Evolutionary conservation across 2,797 vertebrate species (phyloP).

Genomic region (Tokudaia muenninki): DNA sequence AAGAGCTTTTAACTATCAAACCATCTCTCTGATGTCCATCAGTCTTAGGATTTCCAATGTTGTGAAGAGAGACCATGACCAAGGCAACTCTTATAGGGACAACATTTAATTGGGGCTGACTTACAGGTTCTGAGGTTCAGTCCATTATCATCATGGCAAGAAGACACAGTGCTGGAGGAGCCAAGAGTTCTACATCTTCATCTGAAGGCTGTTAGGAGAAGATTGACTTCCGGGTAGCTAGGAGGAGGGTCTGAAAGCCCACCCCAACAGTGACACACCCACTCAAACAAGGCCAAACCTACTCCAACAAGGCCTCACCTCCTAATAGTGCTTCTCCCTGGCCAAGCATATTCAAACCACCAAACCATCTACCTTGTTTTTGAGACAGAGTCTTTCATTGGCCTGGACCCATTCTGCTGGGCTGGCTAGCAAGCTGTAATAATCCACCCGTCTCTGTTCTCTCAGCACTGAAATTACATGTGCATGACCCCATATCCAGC

Average conservation of each 20-base stretch:
- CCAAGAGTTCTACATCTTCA: neutral
- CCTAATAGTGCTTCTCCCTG: neutral
- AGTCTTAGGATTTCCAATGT: neutral
- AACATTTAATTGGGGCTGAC: neutral
- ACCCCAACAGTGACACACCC: neutral
- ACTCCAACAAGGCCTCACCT: neutral
- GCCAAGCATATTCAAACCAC: neutral
- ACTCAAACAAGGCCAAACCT: neutral
- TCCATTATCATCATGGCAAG: neutral
- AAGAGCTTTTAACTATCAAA: neutral
- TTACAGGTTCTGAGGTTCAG: neutral
- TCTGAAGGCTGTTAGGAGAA: neutral
- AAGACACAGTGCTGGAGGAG: neutral
- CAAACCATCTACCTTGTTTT: neutral
- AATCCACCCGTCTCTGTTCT: neutral
- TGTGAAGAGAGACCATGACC: too few relatives aligned
- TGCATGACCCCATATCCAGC: neutral
- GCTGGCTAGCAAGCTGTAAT: neutral
- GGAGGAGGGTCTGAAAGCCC: neutral
- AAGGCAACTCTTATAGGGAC: too few relatives aligned
- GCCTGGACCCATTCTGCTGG: neutral
- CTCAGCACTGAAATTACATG: neutral
- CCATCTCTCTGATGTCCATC: neutral
- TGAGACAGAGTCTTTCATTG: neutral
- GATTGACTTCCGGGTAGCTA: neutral